Conservation (phyloP, 2,797 vertebrate genomes). For the Emydoidea blandingii region DNA sequence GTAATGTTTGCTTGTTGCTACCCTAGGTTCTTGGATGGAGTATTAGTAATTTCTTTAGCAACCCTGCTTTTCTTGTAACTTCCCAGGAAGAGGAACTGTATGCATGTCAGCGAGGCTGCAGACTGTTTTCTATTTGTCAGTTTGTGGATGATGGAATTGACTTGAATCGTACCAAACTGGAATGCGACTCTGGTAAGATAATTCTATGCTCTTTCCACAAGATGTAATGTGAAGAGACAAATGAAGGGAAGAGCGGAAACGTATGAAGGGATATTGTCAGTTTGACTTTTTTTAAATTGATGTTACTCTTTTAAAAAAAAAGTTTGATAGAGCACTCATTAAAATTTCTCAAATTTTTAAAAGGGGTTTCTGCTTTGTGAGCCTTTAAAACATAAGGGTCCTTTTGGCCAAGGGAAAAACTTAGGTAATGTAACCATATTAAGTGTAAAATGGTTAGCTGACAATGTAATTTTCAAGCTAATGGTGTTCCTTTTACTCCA, state of each 20-base stretch:
- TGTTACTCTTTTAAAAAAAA: background rate
- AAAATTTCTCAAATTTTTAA: background rate
- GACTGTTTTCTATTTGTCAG: slow-evolving; percentile 98
- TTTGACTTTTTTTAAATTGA: background rate
- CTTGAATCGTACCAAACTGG: slow-evolving; percentile 92
- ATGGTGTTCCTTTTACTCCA: background rate
- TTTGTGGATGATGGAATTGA: slow-evolving; percentile 94
- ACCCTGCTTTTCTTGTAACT: slow-evolving; percentile 65
- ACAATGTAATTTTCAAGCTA: background rate
- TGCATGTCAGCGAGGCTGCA: slow-evolving; percentile 96
- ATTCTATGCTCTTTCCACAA: background rate
- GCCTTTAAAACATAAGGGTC: background rate
- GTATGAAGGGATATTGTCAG: accelerated
- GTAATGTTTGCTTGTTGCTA: slow-evolving; percentile 29
- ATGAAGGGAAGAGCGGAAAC: background rate
- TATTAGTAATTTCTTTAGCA: slow-evolving; percentile 16
- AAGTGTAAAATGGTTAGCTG: background rate
- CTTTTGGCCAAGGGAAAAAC: background rate
- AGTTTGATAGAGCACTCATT: background rate
- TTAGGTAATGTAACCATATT: background rate
- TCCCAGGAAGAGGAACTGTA: slow-evolving; percentile 94
- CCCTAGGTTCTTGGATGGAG: background rate
- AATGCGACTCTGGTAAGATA: slow-evolving; percentile 95
- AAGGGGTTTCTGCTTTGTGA: background rate
- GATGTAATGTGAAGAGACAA: accelerated